Evolutionary conservation across 2,113 vertebrate species (phyloP), one percentile per base, ranked within the genome.

Genomic region (Brachyhypopomus gauderio): DNA sequence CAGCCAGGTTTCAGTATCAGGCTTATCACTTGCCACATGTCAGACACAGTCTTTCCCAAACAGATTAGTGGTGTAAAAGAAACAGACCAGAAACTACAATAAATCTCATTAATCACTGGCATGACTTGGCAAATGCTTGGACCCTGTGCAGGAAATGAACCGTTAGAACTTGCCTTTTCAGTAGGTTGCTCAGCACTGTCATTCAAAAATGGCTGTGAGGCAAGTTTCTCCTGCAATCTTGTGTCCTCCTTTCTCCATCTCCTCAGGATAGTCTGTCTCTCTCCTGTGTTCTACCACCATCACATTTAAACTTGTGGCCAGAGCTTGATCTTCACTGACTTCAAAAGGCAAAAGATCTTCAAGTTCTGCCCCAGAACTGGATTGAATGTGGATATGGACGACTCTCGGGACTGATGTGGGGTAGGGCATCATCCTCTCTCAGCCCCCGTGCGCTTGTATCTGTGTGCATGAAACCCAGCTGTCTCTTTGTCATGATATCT

Each of bases 31-130:
- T 34, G 11, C 3, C 5, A 55, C 75, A 30, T 25, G 27, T 62
- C 19, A 56, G 72, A 12, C 59, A 63, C 74, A 63, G 59, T 41
- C 41, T 20, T 36, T 59, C 4, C 58, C 36, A 59, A 7, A 75
- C 17, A 23, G n/a, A 6, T 36, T 56, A 60, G 27, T 3, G 60
- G 22, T 77, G 41, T 41, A 77, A 66, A 66, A 77, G 45, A 66
- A 19, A 77, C 62, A 66, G 19, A 71, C 45, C 45, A 52, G 12
- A 55, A 34, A 17, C 60, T 38, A 20, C 23, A 4, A 55, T n/a
- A 77, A 77, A 56, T 67, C 45, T 0, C 62, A 30, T 41, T 45
- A 62, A 77, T 25, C 75, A 34, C 4, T 20, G 41, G 19, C 38
- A 66, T 41, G 22, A 64, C 60, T 11, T 20, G 38, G 38, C 60